Evolutionary conservation across 2,113 vertebrate species (phyloP).

Genomic region (Hemibates koningsi): DNA sequence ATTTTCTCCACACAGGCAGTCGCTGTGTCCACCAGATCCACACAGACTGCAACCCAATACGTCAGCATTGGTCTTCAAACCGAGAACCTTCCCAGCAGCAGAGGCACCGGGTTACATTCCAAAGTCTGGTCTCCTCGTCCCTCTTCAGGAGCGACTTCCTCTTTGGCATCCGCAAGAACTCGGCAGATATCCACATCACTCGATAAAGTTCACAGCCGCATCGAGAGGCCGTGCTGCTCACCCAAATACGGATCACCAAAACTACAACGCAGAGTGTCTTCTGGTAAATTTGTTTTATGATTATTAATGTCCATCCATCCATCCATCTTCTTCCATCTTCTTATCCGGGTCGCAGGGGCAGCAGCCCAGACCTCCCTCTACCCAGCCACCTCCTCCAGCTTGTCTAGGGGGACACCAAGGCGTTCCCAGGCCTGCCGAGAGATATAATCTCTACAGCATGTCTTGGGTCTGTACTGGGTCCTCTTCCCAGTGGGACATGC

Average conservation of each 20-base stretch:
- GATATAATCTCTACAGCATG: background rate
- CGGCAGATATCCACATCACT: constrained; percentile 94
- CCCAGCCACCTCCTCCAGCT: background rate
- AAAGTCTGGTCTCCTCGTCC: constrained; percentile 89
- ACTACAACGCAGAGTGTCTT: constrained; percentile 81
- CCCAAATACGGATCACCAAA: constrained; percentile 96
- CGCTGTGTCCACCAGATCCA: constrained; percentile 78
- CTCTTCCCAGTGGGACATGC: background rate
- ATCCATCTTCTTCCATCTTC: background rate
- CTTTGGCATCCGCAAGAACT: constrained; percentile 81
- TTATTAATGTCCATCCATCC: background rate
- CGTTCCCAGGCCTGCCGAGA: background rate
- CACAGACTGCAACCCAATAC: constrained; percentile 82
- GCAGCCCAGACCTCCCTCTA: background rate
- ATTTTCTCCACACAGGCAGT: constrained; percentile 53
- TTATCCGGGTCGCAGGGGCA: background rate
- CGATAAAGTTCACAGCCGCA: constrained; percentile 91
- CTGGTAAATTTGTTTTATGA: constrained; percentile 29
- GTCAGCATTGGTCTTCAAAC: constrained; percentile 91
- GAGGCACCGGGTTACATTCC: constrained; percentile 72
- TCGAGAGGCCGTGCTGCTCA: constrained; percentile 92
- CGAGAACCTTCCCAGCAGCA: constrained; percentile 62
- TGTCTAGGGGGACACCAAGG: background rate
- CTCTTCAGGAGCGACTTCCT: constrained; percentile 63
- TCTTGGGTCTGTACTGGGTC: background rate